Evolutionary conservation across 2,797 vertebrate genomes (phyloP), one percentile per base, ranked within the genome.

Genomic region (Enteromius afrohamiltoni): DNA sequence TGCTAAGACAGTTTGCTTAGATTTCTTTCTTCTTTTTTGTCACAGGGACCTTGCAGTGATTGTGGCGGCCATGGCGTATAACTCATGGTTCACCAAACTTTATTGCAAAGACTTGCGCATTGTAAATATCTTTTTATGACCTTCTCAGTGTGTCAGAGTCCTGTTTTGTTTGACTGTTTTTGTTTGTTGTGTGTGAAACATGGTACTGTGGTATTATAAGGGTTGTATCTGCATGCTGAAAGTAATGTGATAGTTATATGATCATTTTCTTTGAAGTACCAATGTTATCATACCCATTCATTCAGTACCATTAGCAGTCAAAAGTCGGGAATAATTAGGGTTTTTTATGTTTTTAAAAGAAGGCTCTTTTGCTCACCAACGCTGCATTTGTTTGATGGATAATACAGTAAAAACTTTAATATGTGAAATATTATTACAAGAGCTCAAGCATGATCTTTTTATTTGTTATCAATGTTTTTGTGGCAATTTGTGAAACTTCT

Each of bases 41-140:
- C 92, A 9, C 93, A 98, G 96, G 93, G 96, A 97, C 90, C 90
- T 97, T 88, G 96, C 96, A 1, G 94, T 97, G 84, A 97, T 97
- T 58, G 96, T 97, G 88, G 96, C 96, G 3, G 95, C 96, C 83
- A 94, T 97, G 83, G 96, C 96, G 0, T 97, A 97, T 89, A 97
- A 97, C 93, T 96, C 96, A 78, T 97, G 96, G 96, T 97, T 97
- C 92, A 96, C 94, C 91, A 97, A 95, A 91, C 96, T 97, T 83
- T 94, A 95, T 93, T 96, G 96, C 94, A 96, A 96, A 91, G 96
- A 97, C 91, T 90, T 97, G 90, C 94, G 96, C 87, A 93, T 97
- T 91, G 96, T 97, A 96, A 93, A 86, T 92, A 88, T 86, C 1
- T 47, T 31, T 62, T 26, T 19, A 92, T 83, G 90, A 86, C 77